phyloP scores from a whole-genome alignment of 2,888 invertebrate genomes.

The Acleris sparsana region DNA sequence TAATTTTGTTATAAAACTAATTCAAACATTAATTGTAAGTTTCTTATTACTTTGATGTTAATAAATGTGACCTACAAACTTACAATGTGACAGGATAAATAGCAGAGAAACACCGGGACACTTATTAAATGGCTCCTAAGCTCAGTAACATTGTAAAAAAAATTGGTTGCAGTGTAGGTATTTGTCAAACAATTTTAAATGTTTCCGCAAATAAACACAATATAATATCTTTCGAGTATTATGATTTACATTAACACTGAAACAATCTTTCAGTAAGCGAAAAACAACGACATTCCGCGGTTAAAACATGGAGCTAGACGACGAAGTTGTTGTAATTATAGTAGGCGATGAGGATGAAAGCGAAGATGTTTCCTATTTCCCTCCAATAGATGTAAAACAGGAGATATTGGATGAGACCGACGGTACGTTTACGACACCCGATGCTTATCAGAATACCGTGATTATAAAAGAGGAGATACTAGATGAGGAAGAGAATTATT shows the following conservation, averaged over 20 bases:
- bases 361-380: conserved; percentile 18
- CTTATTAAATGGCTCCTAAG: conserved; percentile 18
- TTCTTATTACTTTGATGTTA: no score
- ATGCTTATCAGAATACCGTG: conserved; percentile 44
- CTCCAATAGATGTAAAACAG: conserved; percentile 44
- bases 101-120: not conserved
- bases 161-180: not conserved
- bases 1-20: no score
- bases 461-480: conserved; percentile 45
- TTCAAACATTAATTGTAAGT: not conserved
- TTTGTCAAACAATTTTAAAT: conserved; percentile 24
- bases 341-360: conserved; percentile 46
- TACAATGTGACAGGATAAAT: no score
- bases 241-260: not conserved
- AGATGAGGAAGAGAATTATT: conserved; percentile 36
- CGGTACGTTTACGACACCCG: conserved; percentile 22
- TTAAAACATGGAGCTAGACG: conserved; percentile 48
- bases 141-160: conserved; percentile 27
- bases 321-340: conserved; percentile 55
- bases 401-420: conserved; percentile 47
- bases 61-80: no score
- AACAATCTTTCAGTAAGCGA: conserved; percentile 1
- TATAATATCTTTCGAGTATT: not conserved
- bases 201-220: not conserved
- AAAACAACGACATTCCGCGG: not conserved